Evolutionary conservation across 2,888 invertebrate genomes (phyloP).

Genomic region (Choreutis nemorana): DNA sequence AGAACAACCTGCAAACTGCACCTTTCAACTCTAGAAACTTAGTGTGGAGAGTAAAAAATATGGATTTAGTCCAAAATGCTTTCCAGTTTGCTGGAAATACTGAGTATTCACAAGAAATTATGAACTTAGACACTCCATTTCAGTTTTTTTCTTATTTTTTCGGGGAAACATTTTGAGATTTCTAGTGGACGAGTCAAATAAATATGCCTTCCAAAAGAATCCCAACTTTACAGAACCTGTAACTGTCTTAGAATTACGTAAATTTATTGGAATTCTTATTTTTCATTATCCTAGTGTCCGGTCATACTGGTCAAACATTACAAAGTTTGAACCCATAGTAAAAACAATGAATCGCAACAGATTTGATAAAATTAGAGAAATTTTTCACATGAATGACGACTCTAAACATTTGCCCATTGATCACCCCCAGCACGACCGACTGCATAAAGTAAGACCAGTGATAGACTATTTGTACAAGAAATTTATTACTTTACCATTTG

Average conservation of each 20-base stretch:
- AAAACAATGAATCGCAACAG: constrained; percentile 12
- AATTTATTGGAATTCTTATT: constrained; percentile 20
- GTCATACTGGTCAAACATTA: constrained; percentile 16
- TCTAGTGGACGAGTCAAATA: constrained; percentile 17
- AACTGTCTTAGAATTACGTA: constrained; percentile 18
- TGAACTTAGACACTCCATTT: constrained; percentile 19
- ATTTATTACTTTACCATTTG: constrained; percentile 10
- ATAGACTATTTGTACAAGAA: constrained; percentile 13
- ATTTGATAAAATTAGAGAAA: constrained; percentile 12
- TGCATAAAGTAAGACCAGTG: constrained; percentile 20
- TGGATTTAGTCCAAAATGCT: constrained; percentile 20
- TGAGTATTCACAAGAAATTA: constrained; percentile 20
- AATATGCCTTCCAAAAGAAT: constrained; percentile 18
- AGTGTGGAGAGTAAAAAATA: constrained; percentile 23
- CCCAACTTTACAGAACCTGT: constrained; percentile 19
- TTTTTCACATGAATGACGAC: constrained; percentile 6
- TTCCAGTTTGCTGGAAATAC: constrained; percentile 18
- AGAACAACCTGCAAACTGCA: constrained; percentile 21
- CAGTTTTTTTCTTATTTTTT: constrained; percentile 22
- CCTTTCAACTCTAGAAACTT: constrained; percentile 19
- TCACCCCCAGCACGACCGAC: constrained; percentile 16
- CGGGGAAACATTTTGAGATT: constrained; percentile 17
- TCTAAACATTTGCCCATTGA: constrained; percentile 15
- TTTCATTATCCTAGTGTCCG: constrained; percentile 15
- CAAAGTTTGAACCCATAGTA: constrained; percentile 15